Evolutionary conservation across 92 coral and sea anemone species (phyloP), one percentile per base, ranked within the genome.

Genomic region (Hydrozoanthus gracilis): DNA sequence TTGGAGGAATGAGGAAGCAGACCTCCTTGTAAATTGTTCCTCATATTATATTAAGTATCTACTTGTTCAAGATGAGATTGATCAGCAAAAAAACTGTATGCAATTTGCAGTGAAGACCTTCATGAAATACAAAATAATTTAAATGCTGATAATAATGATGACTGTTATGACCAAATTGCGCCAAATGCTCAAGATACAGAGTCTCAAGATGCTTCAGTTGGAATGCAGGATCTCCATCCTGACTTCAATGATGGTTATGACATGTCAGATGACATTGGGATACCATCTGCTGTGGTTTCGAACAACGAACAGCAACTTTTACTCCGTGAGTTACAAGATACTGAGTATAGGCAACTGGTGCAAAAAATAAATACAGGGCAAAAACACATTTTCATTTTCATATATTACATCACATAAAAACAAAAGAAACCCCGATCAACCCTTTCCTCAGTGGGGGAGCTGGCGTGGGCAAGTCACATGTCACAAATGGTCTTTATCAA

Each of bases 1-100:
- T 7, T 78, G 89, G 89, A 66, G 78, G 52, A 66, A 87, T 87
- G 86, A 87, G 16, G 67, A 78, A 60, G 71, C 86, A 62, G 89
- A 87, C 64, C 80, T 78, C 8, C 27, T 78, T 77, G 78, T 86
- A 15, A 87, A 78, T 78, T 78, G 70, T 75, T 82, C 88, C 14
- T 86, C 84, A 20, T 74, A 86, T 75, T 62, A 66, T 64, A 17
- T 73, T 52, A 83, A 86, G 61, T 65, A 56, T 4, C 27, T 45
- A 49, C 77, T 83, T 65, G 79, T 83, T 18, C 17, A 66, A 62
- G 47, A 76, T 77, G 46, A 45, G 76, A 85, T 76, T 54, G 61
- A 67, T 68, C 20, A 83, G 71, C 80, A 83, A 67, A 65, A 66
- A 18, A 83, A 83, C 64, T 66, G 44, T 69, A 83, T 83, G 82